These are phyloP conservation scores for Oreochromis tanganicae DNA, from an alignment of 2,113 vertebrate genomes.

Conservation along the genomic window DNA sequence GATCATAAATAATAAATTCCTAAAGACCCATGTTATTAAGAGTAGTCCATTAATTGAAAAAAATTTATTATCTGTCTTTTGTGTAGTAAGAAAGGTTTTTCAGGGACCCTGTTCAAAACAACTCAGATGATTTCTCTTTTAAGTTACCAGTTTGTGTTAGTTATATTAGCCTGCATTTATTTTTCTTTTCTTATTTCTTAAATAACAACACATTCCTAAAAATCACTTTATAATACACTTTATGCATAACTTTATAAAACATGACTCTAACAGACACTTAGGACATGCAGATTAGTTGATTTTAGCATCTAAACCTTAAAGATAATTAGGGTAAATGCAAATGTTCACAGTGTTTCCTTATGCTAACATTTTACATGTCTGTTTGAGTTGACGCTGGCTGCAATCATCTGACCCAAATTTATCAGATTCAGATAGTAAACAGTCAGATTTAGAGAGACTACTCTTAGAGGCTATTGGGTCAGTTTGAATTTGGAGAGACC, in stretches of 20 bases:
- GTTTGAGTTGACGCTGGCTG: neutral
- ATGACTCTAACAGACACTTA: neutral
- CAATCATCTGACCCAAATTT: neutral
- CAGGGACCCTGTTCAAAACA: neutral
- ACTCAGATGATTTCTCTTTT: neutral
- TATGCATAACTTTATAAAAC: neutral
- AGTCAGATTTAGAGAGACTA: neutral
- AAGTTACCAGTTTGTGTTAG: neutral
- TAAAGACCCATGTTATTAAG: neutral
- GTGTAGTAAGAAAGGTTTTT: neutral
- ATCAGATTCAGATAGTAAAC: neutral
- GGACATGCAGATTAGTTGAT: neutral
- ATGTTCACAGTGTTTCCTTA: neutral
- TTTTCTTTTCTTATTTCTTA: neutral
- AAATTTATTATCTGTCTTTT: neutral
- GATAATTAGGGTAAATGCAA: neutral
- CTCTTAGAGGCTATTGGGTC: fast-evolving
- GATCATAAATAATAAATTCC: neutral
- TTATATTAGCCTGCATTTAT: neutral
- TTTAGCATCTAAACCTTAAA: neutral
- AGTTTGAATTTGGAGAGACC: neutral
- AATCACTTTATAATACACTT: neutral
- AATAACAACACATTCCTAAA: neutral
- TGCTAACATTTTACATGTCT: neutral
- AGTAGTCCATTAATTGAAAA: neutral